Evolutionary conservation across 2,113 vertebrate species (phyloP), one percentile per base, ranked within the genome.

Genomic region (Oostethus manadensis): DNA sequence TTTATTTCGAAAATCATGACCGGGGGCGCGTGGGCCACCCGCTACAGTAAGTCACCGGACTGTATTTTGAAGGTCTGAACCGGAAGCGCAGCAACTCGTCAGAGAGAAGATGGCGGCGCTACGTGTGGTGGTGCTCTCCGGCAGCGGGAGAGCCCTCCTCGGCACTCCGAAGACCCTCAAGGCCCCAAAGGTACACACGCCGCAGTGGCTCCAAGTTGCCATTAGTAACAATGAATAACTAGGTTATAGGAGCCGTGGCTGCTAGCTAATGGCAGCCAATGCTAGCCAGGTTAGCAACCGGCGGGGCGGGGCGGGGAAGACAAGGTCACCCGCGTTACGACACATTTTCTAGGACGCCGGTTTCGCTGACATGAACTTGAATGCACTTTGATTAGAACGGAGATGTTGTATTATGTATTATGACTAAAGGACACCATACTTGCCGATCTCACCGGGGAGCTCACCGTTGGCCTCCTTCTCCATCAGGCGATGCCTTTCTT

Each of bases 71-170:
- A 20, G 1, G 53, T 14, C 20, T 1, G 20, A 40, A 21, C n/a
- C 53, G 53, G 53, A 55, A 55, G 40, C 11, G 35, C 3, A 13
- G n/a, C 6, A 20, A 40, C 16, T 55, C 40, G n/a, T 2, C 17
- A 11, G 26, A 65, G 58, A 72, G 64, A 88, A 89, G 56, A 91
- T 91, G 89, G 90, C 90, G 80, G 89, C 90, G 77, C 60, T 91
- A 57, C 83, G 89, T 70, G 81, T 73, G 47, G 77, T 57, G 60
- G 82, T 82, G 65, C 73, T 81, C 38, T 74, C 83, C 59, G 85
- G 88, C 53, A 77, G 69, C 46, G 85, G 90, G 60, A 89, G 84
- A 75, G 62, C 74, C 60, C 83, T 91, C 46, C 84, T 91, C 0
- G 61, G 70, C 62, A 22, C 86, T 0, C 62, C 89, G 6, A 89